phyloP scores from a whole-genome alignment of 2,888 invertebrate genomes.

The Eupithecia pulchellata region DNA sequence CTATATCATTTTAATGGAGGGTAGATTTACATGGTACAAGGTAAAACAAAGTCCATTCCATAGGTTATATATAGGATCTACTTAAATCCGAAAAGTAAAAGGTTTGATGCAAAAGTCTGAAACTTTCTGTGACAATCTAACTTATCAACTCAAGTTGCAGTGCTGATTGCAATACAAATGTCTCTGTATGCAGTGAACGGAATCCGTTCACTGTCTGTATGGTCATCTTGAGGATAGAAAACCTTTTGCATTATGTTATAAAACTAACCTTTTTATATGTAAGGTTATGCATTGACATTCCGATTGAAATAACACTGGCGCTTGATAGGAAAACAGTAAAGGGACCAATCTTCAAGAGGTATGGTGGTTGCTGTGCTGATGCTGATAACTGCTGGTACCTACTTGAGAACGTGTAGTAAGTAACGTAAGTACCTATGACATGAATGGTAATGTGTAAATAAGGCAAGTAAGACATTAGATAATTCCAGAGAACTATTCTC shows the following conservation, averaged over 20 bases:
- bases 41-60: too few relatives aligned
- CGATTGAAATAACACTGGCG: background rate
- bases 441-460: background rate
- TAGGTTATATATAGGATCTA: background rate
- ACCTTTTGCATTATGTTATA: background rate
- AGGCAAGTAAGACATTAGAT: background rate
- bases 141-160: background rate
- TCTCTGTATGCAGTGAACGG: too few relatives aligned
- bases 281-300: background rate
- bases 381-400: background rate
- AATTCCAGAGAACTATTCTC: too few relatives aligned
- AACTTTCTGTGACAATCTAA: background rate
- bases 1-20: too few relatives aligned
- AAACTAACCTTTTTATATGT: background rate
- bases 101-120: background rate
- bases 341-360: background rate
- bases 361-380: background rate
- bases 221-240: background rate
- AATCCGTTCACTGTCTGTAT: too few relatives aligned
- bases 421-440: conserved; percentile 1
- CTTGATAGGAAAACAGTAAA: background rate
- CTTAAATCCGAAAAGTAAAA: background rate
- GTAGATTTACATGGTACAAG: too few relatives aligned
- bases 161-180: background rate
- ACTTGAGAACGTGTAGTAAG: background rate